phyloP scores from a whole-genome alignment of 53 echinoderm and acorn worm species.

The Luidia sarsii region DNA sequence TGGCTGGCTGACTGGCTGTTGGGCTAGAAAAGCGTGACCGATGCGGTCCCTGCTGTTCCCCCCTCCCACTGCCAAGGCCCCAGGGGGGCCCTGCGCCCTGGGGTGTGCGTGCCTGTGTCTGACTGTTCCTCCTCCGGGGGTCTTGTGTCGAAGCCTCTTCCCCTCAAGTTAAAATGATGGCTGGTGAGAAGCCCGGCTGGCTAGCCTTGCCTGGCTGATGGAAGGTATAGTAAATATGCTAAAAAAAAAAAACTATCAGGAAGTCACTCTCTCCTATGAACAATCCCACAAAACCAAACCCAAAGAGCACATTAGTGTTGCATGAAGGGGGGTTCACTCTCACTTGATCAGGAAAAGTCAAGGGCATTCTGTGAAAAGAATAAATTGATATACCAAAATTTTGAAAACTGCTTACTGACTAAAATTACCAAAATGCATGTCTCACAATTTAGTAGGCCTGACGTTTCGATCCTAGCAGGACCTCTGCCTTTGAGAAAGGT shows the following conservation, averaged over 20 bases:
- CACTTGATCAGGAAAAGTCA: too few relatives aligned
- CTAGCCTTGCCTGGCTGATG: conserved; percentile 51
- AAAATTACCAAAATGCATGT: too few relatives aligned
- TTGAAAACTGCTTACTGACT: too few relatives aligned
- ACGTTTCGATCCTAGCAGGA: too few relatives aligned
- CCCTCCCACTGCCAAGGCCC: not conserved
- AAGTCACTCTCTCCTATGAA: not conserved
- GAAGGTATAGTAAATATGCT: conserved; percentile 81
- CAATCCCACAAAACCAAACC: too few relatives aligned
- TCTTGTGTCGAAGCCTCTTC: conserved; percentile 52
- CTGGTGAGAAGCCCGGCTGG: conserved; percentile 57
- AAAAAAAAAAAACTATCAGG: not conserved
- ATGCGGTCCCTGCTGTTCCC: not conserved
- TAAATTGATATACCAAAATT: too few relatives aligned
- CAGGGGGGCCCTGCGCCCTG: not conserved
- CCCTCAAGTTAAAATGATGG: conserved; percentile 58
- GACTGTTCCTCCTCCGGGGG: conserved; percentile 62
- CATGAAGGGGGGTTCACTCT: too few relatives aligned
- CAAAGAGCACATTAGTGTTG: conserved; percentile 29
- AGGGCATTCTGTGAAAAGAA: too few relatives aligned
- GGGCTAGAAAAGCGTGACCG: conserved; percentile 17
- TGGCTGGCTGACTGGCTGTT: conserved; percentile 54
- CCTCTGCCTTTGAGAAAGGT: too few relatives aligned
- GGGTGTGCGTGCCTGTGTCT: conserved; percentile 49
- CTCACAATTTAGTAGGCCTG: too few relatives aligned